Evolutionary conservation across 2,113 vertebrate genomes (phyloP), one percentile per base, ranked within the genome.

Genomic region (Eleginops maclovinus): DNA sequence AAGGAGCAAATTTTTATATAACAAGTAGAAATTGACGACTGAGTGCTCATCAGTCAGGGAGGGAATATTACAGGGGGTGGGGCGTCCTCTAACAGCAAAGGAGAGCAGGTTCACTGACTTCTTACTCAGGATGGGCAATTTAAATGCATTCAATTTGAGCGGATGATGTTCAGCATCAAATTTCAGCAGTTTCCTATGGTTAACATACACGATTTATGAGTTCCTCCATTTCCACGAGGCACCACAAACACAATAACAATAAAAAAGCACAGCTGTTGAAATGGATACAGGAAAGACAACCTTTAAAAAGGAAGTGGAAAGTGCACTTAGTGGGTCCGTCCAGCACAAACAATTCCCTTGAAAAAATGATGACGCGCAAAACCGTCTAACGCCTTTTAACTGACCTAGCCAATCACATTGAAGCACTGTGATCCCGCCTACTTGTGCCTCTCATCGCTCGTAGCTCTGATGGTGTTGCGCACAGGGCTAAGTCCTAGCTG

Each of bases 271-370:
- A 14, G 56, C 43, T 59, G 55, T 44, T 88, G 84, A 91, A 88
- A 92, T 88, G 83, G 62, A 75, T 40, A 80, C 59, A 90, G 83
- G 77, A 92, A 79, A 71, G 82, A 85, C 80, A 43, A 85, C 78
- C 67, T 87, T 55, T 73, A 67, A 60, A 77, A 92, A 88, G 83
- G 77, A 73, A 78, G 73, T 88, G 90, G 81, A 90, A 93, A 93
- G 91, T 91, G 92, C 92, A 93, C 91, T 94, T 92, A 89, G 86
- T 88, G 87, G 91, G 84, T 89, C 86, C 53, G 75, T 63, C 66
- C 77, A 46, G 72, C 55, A 55, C 74, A 44, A n/a, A 59, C 51
- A 1, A 60, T n/a, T 66, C 59, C 54, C 54, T 41, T 3, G 2
- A 61, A 67, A 51, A 13, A 55, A 28, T 19, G 10, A 22, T 14